Percentiles rank a stretch among this genome's conserved stretches.
phyloP scores from a whole-genome alignment of 1,140 invertebrate genomes.

The Phenacoccus solenopsis region DNA sequence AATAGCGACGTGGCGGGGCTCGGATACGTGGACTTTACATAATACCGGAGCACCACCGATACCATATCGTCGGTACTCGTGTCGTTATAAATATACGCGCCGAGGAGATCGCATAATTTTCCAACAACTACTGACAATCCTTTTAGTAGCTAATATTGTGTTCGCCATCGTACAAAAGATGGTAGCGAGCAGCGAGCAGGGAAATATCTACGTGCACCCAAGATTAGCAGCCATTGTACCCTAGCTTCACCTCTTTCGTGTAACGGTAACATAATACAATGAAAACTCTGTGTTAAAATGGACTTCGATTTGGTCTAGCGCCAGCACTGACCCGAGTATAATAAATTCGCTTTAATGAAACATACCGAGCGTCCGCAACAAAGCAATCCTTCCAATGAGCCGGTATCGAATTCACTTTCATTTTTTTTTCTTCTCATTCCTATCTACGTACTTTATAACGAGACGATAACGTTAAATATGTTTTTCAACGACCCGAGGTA shows the following conservation, averaged over 20 bases:
- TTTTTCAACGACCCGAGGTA: no score
- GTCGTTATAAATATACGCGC: background rate
- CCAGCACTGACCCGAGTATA: background rate
- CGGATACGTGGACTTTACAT: background rate
- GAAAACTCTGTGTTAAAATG: background rate
- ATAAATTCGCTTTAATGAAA: background rate
- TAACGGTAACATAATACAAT: background rate
- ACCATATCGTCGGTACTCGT: background rate
- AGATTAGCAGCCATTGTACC: background rate
- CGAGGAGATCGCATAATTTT: background rate
- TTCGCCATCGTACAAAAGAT: background rate
- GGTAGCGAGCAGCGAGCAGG: no score
- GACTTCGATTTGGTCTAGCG: conserved; percentile 1
- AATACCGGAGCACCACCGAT: background rate
- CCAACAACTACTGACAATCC: conserved; percentile 1
- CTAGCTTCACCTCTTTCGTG: background rate
- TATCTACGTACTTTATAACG: no score
- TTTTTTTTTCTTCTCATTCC: no score
- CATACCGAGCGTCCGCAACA: no score
- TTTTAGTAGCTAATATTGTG: background rate
- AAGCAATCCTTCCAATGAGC: no score
- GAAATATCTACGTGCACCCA: background rate
- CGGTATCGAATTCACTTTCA: no score
- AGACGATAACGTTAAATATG: no score
- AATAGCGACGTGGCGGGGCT: background rate